These are phyloP conservation scores for Embiotoca jacksoni DNA, from an alignment of 2,113 vertebrate genomes.

Conservation along the genomic window DNA sequence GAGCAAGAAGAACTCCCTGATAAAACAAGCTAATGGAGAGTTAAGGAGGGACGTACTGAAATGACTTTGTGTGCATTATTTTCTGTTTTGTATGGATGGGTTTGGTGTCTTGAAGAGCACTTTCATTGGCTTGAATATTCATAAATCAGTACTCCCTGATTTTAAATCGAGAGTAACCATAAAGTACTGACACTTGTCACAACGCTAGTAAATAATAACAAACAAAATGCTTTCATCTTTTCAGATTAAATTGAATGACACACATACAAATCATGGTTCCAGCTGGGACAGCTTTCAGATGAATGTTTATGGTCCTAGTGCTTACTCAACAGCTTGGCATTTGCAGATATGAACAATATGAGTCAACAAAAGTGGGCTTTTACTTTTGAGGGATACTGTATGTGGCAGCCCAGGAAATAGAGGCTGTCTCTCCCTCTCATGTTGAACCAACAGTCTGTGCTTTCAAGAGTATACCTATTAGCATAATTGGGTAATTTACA, in stretches of 20 bases:
- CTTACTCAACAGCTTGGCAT: slow-evolving; percentile 30
- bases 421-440: slow-evolving; percentile 25
- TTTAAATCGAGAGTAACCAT: no score
- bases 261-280: not conserved
- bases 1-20: slow-evolving; percentile 41
- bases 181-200: no score
- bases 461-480: slow-evolving; percentile 55
- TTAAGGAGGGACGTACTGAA: slow-evolving; percentile 12
- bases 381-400: slow-evolving; percentile 47
- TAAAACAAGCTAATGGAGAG: slow-evolving; percentile 58
- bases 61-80: slow-evolving; percentile 26
- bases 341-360: not conserved
- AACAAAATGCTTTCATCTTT: not conserved
- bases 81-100: not conserved
- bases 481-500: slow-evolving; percentile 65
- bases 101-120: not conserved
- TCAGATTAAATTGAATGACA: slow-evolving; percentile 1
- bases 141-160: not conserved
- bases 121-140: slow-evolving; percentile 36
- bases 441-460: slow-evolving; percentile 47
- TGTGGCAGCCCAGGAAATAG: slow-evolving; percentile 37
- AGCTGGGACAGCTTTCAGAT: not conserved
- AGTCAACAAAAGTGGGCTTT: slow-evolving; percentile 42
- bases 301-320: slow-evolving; percentile 20
- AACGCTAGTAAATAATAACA: no score